Evolutionary conservation across 2,113 vertebrate species (phyloP), one percentile per base, ranked within the genome.

Genomic region (Anseranas semipalmata): DNA sequence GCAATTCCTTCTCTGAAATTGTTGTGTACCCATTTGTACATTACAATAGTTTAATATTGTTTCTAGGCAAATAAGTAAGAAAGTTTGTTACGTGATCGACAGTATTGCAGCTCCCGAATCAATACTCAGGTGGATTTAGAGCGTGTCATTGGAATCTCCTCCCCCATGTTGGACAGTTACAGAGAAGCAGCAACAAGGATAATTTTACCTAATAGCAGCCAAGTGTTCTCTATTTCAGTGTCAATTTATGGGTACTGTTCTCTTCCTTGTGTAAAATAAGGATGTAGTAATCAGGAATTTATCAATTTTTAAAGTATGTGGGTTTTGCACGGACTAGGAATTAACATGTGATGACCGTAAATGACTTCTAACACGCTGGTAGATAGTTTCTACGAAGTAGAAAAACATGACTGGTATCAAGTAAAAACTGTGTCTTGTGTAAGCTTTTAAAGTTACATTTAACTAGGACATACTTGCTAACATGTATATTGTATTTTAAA

Each of bases 171-270:
- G 91, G 81, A 53, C 77, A 83, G 89, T 87, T 89, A 65, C 28
- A 0, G 91, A 52, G 72, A 77, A 91, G 67, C 59, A 0, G 5
- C 71, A 81, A 82, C 66, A 62, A 77, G 86, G 85, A 89, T 96
- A 93, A 92, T 94, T 96, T 97, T 78, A 89, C 92, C 77, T 52
- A 37, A 33, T n/a, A 53, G 92, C 63, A 89, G 94, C 93, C 94
- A 76, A 74, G 94, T 74, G 46, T 72, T 91, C 72, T 95, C 93
- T 37, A 21, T 87, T 37, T 32, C 96, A 79, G 32, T 6, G 77
- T 80, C 43, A 68, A 2, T 84, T 79, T 92, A 37, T 70, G 89
- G 82, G 20, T 78, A 73, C 76, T 68, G 20, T 65, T 89, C 68
- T 72, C 46, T 63, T 39, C 22, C 87, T 25, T 11, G 43, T 35